Conservation (phyloP, 2,797 vertebrate species). For the Adrianichthys oophorus region DNA sequence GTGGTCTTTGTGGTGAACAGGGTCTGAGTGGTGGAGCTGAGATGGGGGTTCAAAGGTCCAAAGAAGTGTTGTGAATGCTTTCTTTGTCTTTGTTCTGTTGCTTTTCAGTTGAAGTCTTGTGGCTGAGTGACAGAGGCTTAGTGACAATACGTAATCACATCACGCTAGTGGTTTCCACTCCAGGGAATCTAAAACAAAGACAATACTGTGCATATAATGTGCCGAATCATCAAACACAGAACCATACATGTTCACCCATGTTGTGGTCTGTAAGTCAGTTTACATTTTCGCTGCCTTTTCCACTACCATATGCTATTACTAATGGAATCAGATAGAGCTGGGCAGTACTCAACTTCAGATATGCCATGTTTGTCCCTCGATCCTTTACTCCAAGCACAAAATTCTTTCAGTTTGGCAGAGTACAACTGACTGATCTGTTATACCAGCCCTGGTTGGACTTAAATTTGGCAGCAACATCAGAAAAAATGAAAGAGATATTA, state of each 20-base stretch:
- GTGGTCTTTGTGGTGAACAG: constrained; percentile 13
- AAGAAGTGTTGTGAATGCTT: constrained; percentile 21
- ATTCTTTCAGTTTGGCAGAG: constrained; percentile 16
- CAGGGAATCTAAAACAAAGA: constrained; percentile 46
- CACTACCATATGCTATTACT: background rate
- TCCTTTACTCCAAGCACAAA: constrained; percentile 21
- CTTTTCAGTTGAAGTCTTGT: constrained; percentile 46
- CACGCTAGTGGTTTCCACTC: constrained; percentile 54
- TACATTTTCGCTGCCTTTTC: constrained; percentile 1
- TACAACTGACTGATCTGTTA: constrained; percentile 1
- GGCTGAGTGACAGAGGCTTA: constrained; percentile 56
- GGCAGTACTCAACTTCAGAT: constrained; percentile 9
- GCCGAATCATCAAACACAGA: constrained; percentile 12
- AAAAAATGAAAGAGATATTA: constrained; percentile 4
- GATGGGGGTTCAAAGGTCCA: constrained; percentile 12
- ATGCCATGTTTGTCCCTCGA: constrained; percentile 21
- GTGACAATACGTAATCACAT: constrained; percentile 68
- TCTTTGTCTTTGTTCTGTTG: constrained; percentile 42
- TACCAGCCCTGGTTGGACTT: constrained; percentile 21
- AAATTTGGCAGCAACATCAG: background rate
- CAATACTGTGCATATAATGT: constrained; percentile 45
- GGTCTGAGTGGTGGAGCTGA: constrained; percentile 10
- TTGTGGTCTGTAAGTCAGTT: background rate
- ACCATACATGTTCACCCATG: constrained; percentile 16
- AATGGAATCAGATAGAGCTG: constrained; percentile 8